phyloP scores from a whole-genome alignment of 2,113 vertebrate genomes.

The Steatornis caripensis region DNA sequence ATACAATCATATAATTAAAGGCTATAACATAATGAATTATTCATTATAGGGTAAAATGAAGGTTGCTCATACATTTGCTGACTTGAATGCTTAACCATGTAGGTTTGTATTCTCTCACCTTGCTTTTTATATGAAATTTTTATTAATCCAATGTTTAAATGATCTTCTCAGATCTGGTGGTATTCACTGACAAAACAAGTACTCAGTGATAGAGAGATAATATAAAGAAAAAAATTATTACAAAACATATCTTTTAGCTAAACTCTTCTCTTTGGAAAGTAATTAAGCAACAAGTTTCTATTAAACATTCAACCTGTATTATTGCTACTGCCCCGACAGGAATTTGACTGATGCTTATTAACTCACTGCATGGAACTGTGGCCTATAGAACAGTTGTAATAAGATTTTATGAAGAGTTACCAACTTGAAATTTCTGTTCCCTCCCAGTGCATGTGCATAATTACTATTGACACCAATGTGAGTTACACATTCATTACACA shows the following conservation, averaged over 20 bases:
- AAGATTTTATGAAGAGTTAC: conserved; percentile 9
- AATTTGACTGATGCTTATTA: conserved; percentile 8
- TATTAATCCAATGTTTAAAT: background rate
- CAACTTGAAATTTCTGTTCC: background rate
- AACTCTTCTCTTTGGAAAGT: background rate
- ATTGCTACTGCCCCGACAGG: background rate
- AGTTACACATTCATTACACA: conserved; percentile 2
- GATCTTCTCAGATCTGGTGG: background rate
- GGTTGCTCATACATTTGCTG: background rate
- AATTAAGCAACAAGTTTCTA: conserved; percentile 3
- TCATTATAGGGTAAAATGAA: background rate
- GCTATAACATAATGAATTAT: background rate
- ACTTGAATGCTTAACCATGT: background rate
- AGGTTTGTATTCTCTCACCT: background rate
- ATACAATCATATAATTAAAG: background rate
- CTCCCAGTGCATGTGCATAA: background rate
- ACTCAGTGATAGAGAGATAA: background rate
- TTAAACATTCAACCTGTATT: background rate
- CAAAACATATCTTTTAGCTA: background rate
- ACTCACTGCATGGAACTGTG: background rate
- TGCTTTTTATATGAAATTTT: background rate
- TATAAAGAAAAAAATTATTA: background rate
- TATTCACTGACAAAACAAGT: background rate
- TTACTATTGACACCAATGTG: background rate
- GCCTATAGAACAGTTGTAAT: background rate